Evolutionary conservation across 2,888 invertebrate genomes (phyloP).

Genomic region (Erpobdella octoculata): DNA sequence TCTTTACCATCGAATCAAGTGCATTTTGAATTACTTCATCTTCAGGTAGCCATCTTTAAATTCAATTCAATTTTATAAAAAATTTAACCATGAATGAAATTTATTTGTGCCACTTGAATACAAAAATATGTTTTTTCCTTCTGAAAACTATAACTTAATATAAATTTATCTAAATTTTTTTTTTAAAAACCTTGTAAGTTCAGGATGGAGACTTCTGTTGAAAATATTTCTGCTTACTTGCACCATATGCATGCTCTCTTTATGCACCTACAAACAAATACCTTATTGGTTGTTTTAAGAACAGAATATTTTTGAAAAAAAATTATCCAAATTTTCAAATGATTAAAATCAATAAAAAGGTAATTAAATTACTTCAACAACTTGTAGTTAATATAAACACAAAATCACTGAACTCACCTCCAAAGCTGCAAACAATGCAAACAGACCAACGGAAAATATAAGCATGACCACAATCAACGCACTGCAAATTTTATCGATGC

Average conservation of each 20-base stretch:
- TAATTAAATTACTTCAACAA: no score
- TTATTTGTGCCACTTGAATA: background rate
- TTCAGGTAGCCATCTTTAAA: conserved; percentile 68
- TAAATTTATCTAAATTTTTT: no score
- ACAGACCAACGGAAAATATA: conserved; percentile 68
- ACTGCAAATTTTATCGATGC: conserved; percentile 75
- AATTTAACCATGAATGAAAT: background rate
- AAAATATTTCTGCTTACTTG: conserved; percentile 74
- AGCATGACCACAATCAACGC: conserved; percentile 78
- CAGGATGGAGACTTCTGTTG: conserved; percentile 68
- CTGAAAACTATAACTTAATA: background rate
- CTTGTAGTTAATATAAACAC: background rate
- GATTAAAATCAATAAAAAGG: no score
- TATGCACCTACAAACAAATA: conserved; percentile 65
- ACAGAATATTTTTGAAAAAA: background rate
- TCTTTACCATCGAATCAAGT: conserved; percentile 79
- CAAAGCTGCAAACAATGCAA: conserved; percentile 72
- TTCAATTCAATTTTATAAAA: background rate
- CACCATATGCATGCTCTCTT: conserved; percentile 83
- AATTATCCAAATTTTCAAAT: no score
- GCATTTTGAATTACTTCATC: conserved; percentile 63
- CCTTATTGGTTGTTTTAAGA: background rate
- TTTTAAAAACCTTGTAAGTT: conserved; percentile 59
- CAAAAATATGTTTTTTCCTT: background rate
- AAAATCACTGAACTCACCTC: conserved; percentile 59